phyloP scores from a whole-genome alignment of 1,140 invertebrate species.

The Leguminivora glycinivorella region DNA sequence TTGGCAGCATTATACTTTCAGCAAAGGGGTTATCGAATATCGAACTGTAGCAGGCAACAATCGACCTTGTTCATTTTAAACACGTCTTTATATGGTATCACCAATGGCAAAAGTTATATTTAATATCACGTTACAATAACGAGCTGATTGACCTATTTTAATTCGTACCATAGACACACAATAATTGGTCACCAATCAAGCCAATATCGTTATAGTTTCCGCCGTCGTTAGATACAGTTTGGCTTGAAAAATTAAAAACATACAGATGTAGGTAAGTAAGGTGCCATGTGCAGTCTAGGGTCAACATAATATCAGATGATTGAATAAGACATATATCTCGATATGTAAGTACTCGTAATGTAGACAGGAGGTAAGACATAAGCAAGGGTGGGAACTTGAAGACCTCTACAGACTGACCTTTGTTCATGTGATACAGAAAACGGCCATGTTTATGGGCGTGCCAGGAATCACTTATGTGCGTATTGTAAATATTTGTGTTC shows the following conservation, averaged over 20 bases:
- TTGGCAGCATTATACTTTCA: too few species aligned
- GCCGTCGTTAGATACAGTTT: background rate
- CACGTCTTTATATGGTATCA: background rate
- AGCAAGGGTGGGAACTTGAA: background rate
- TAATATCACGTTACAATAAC: background rate
- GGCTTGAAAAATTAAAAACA: background rate
- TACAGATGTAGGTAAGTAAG: background rate
- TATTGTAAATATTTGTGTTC: background rate
- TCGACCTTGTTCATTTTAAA: background rate
- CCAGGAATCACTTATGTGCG: background rate
- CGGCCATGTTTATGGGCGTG: background rate
- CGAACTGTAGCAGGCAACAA: background rate
- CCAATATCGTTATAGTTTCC: background rate
- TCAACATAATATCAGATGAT: background rate
- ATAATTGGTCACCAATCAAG: too few species aligned
- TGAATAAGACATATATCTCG: background rate
- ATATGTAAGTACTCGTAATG: background rate
- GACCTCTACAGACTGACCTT: background rate
- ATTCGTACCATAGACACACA: background rate
- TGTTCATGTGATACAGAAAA: background rate
- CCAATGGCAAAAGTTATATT: background rate
- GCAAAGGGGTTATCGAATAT: background rate
- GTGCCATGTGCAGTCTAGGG: background rate
- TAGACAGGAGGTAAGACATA: background rate
- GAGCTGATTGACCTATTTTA: background rate